A percentile compares a stretch with the other conserved stretches of the same genome.
Evolutionary conservation across 2,797 vertebrate genomes (phyloP).

Genomic region (Kryptolebias ocellatus): DNA sequence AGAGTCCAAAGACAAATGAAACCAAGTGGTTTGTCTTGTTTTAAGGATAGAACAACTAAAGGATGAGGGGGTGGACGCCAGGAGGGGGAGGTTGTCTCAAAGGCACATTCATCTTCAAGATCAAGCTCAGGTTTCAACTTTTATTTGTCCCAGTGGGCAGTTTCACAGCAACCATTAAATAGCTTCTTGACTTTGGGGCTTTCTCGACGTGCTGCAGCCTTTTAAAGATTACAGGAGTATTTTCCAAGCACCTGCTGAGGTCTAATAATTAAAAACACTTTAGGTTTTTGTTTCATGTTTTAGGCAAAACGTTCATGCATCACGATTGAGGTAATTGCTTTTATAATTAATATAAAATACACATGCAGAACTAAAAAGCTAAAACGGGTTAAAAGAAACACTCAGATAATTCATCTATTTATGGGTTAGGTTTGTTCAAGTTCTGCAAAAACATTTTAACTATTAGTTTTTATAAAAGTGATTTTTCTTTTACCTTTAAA

Average conservation of each 20-base stretch:
- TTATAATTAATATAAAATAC: neutral
- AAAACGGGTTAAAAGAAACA: neutral
- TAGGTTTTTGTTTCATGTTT: neutral
- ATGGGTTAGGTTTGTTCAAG: too few species aligned
- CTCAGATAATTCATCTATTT: too few species aligned
- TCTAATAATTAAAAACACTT: slow-evolving; percentile 8
- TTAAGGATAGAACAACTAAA: slow-evolving; percentile 27
- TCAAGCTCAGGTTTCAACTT: slow-evolving; percentile 67
- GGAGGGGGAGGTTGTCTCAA: slow-evolving; percentile 53
- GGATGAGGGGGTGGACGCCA: slow-evolving; percentile 38
- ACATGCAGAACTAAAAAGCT: neutral
- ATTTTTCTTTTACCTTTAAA: too few species aligned
- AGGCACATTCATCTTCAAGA: slow-evolving; percentile 68
- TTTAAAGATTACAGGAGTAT: slow-evolving; percentile 12
- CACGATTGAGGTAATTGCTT: neutral
- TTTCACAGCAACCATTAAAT: slow-evolving; percentile 71
- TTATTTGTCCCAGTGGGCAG: slow-evolving; percentile 56
- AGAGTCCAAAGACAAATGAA: neutral
- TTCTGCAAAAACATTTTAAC: too few species aligned
- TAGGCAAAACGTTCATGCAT: neutral
- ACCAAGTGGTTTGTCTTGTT: slow-evolving; percentile 1
- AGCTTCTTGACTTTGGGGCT: slow-evolving; percentile 47
- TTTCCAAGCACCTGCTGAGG: slow-evolving; percentile 4
- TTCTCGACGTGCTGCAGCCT: slow-evolving; percentile 11
- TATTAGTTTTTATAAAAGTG: too few species aligned